Evolutionary conservation across 1,140 invertebrate species (phyloP).

Genomic region (Acyrthosiphon pisum): DNA sequence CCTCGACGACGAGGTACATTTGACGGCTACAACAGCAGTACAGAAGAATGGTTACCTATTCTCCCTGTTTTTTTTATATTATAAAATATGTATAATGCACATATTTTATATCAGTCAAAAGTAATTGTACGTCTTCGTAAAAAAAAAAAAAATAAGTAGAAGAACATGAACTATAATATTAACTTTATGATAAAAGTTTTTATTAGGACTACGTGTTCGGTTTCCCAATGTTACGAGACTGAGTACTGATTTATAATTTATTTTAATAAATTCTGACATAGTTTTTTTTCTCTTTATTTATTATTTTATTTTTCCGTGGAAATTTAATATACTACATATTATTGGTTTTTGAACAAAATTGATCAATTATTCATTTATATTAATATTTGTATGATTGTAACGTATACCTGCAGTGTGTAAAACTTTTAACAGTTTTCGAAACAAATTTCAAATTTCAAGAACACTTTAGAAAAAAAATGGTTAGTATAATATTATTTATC

Average conservation of each 20-base stretch:
- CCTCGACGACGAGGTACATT: no score
- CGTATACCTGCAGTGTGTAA: not conserved
- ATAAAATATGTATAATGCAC: not conserved
- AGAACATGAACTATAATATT: not conserved
- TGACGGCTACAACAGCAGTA: no score
- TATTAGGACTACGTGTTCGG: not conserved
- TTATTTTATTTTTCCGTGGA: not conserved
- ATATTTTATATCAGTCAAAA: not conserved
- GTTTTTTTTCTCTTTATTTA: not conserved
- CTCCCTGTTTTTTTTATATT: not conserved
- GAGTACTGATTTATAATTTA: constrained; percentile 23
- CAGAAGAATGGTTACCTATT: no score
- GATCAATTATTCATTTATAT: not conserved
- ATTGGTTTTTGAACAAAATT: not conserved
- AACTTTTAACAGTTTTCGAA: not conserved
- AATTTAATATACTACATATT: not conserved
- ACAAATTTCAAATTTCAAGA: not conserved
- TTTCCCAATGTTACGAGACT: not conserved
- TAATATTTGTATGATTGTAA: not conserved
- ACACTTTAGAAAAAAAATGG: not conserved
- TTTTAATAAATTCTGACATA: constrained; percentile 8
- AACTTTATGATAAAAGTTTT: constrained; percentile 12
- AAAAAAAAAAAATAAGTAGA: not conserved
- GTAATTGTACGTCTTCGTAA: not conserved
- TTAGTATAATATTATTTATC: not conserved